phyloP scores from a whole-genome alignment of 2,888 invertebrate species.

The Drosophila fungiperda region DNA sequence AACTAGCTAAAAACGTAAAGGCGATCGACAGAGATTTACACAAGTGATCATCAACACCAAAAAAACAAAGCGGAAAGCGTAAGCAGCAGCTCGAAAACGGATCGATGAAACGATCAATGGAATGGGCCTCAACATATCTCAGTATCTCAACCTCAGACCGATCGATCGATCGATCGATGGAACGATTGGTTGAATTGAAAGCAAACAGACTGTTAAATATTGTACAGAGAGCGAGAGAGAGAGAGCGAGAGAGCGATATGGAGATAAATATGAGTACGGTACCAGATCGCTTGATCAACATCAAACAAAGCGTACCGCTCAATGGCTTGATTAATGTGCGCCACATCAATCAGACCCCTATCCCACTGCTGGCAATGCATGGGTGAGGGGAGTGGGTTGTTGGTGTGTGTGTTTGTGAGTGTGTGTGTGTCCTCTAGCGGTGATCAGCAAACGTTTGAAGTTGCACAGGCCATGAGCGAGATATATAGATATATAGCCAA shows the following conservation, averaged over 20 bases:
- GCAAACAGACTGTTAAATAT: conserved; percentile 26
- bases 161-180: conserved; percentile 26
- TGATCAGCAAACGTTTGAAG: conserved; percentile 54
- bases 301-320: conserved; percentile 70
- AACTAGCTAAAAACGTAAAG: conserved; percentile 62
- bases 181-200: conserved; percentile 40
- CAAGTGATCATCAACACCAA: conserved; percentile 56
- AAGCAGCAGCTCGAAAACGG: conserved; percentile 37
- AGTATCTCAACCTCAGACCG: neutral
- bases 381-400: neutral
- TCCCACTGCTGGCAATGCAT: conserved; percentile 5
- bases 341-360: conserved; percentile 74
- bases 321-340: conserved; percentile 79
- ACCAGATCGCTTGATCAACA: conserved; percentile 71
- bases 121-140: conserved; percentile 30
- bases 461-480: conserved; percentile 14
- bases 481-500: conserved; percentile 19
- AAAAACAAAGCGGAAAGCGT: conserved; percentile 39
- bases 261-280: conserved; percentile 40
- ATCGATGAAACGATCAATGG: conserved; percentile 48
- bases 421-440: conserved; percentile 27
- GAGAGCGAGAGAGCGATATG: conserved; percentile 5
- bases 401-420: conserved; percentile 1
- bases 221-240: conserved; percentile 9
- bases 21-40: conserved; percentile 48